Conservation (phyloP, 2,888 invertebrate species). For the Poecilobothrus nobilitatus region DNA sequence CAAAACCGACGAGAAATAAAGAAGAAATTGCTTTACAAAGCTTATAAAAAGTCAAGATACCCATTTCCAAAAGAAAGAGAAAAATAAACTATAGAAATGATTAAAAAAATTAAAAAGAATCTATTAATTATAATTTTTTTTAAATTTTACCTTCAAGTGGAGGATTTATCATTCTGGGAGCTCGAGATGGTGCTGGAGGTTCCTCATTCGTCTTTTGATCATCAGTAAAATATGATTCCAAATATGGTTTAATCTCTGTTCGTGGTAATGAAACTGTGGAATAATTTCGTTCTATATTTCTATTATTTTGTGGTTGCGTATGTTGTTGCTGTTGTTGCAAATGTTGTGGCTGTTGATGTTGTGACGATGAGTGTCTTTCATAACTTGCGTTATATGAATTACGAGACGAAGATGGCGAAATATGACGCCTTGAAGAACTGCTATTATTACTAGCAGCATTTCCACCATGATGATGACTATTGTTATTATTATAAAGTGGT, state of each 20-base stretch:
- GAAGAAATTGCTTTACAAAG: neutral
- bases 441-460: neutral
- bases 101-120: neutral
- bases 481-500: neutral
- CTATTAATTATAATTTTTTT: neutral
- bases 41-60: neutral
- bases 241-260: conserved; percentile 63
- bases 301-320: conserved; percentile 1
- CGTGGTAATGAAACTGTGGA: conserved; percentile 50
- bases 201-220: conserved; percentile 48
- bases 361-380: conserved; percentile 36
- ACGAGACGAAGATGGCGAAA: neutral
- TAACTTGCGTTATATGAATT: conserved; percentile 30
- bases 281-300: conserved; percentile 30
- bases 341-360: neutral
- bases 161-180: conserved; percentile 39
- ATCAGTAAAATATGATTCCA: conserved; percentile 63
- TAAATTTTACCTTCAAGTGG: conserved; percentile 40
- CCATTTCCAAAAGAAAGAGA: neutral
- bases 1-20: neutral
- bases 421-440: neutral
- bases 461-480: neutral
- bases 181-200: conserved; percentile 30
- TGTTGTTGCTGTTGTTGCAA: neutral
- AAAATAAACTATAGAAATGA: neutral